Percentiles rank a stretch among this genome's conserved stretches.
Conservation (phyloP, 2,113 vertebrate genomes). For the Engystomops pustulosus region DNA sequence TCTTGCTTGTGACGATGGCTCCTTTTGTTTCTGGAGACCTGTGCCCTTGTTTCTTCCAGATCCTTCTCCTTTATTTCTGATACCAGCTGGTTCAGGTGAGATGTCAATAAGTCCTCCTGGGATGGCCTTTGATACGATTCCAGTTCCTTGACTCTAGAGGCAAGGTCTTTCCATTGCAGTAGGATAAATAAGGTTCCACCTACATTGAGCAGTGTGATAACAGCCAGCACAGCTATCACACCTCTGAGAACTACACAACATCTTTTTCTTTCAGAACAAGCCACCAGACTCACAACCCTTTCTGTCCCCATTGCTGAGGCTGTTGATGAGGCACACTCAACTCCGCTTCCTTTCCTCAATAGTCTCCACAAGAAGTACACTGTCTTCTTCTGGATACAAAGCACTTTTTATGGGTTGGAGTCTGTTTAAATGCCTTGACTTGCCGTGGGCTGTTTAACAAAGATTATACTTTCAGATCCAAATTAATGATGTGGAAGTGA, state of each 20-base stretch:
- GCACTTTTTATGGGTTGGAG: conserved; percentile 33
- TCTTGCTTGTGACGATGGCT: conserved; percentile 72
- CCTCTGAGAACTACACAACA: conserved; percentile 65
- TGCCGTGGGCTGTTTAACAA: conserved; percentile 73
- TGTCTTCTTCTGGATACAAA: conserved; percentile 48
- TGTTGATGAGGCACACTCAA: not conserved
- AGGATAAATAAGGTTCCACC: conserved; percentile 82
- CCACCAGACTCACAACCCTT: conserved; percentile 55
- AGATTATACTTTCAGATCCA: conserved; percentile 63
- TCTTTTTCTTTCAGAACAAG: conserved; percentile 25
- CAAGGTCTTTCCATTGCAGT: conserved; percentile 80
- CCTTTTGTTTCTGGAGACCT: conserved; percentile 79
- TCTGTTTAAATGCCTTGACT: conserved; percentile 46
- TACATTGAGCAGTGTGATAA: conserved; percentile 79
- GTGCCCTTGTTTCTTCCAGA: conserved; percentile 58
- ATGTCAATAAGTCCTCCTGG: conserved; percentile 32
- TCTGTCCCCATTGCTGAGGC: conserved; percentile 38
- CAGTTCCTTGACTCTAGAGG: conserved; percentile 70
- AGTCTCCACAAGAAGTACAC: conserved; percentile 26
- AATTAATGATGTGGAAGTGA: conserved; percentile 59
- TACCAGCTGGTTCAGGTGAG: not conserved
- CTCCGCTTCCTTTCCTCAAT: not conserved
- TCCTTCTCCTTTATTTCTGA: conserved; percentile 32
- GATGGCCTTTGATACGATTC: conserved; percentile 63
- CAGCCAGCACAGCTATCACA: conserved; percentile 74